Evolutionary conservation across 2,113 vertebrate species (phyloP).

Genomic region (Solea solea): DNA sequence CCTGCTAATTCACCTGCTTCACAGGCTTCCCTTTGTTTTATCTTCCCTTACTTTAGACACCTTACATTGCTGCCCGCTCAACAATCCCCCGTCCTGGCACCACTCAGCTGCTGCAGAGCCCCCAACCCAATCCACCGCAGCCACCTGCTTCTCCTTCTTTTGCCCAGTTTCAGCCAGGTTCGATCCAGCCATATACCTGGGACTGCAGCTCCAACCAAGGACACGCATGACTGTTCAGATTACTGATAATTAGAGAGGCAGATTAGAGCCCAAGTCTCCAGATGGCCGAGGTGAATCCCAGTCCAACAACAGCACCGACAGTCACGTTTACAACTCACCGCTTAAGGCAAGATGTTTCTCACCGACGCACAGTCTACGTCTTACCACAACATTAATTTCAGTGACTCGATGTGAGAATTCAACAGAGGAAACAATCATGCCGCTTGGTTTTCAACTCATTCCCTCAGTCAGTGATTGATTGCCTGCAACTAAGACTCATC

Average conservation of each 20-base stretch:
- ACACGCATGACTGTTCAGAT: constrained; percentile 61
- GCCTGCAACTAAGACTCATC: too few relatives aligned
- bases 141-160: constrained; percentile 28
- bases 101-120: constrained; percentile 18
- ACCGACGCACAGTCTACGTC: background rate
- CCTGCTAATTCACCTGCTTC: constrained; percentile 23
- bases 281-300: constrained; percentile 72
- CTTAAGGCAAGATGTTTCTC: background rate
- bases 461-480: too few relatives aligned
- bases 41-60: constrained; percentile 28
- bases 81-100: constrained; percentile 35
- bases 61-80: constrained; percentile 27
- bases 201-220: constrained; percentile 44
- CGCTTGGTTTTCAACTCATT: background rate
- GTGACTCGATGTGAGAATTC: background rate
- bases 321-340: constrained; percentile 28
- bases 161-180: constrained; percentile 11
- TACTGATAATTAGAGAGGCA: constrained; percentile 70
- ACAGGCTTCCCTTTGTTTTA: constrained; percentile 17
- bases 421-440: background rate
- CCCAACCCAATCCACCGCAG: background rate
- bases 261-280: constrained; percentile 72
- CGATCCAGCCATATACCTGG: background rate
- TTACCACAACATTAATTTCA: background rate
- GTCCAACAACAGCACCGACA: constrained; percentile 28